A percentile compares a stretch with the other conserved stretches of the same genome.
Conservation (phyloP, 1,140 invertebrate species). For the Danaus melanippus region DNA sequence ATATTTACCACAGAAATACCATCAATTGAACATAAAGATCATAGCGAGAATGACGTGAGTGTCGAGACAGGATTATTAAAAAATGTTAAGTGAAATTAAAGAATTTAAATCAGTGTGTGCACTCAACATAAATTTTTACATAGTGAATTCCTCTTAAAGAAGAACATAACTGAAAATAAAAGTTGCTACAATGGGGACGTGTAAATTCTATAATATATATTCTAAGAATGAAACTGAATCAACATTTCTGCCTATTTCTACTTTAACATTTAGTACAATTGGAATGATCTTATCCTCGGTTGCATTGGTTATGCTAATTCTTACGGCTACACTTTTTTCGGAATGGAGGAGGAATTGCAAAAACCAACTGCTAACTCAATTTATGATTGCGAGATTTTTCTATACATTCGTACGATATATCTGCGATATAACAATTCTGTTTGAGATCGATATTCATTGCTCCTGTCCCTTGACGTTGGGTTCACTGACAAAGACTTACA, state of each 20-base stretch:
- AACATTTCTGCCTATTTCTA: constrained; percentile 12
- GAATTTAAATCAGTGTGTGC: no score
- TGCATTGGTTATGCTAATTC: constrained; percentile 33
- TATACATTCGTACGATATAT: constrained; percentile 36
- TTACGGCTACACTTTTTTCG: constrained; percentile 41
- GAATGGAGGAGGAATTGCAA: constrained; percentile 55
- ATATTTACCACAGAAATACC: constrained; percentile 15
- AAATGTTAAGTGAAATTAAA: no score
- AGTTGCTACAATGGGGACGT: no score
- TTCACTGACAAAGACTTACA: constrained; percentile 30
- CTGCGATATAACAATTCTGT: constrained; percentile 26
- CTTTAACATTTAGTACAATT: constrained; percentile 30
- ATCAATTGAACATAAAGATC: constrained; percentile 8
- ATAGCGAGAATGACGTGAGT: neutral
- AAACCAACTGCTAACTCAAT: constrained; percentile 54
- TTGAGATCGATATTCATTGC: constrained; percentile 9
- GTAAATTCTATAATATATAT: no score
- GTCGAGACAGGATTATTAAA: neutral
- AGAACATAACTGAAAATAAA: no score
- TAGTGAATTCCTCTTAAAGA: no score
- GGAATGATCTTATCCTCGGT: constrained; percentile 35
- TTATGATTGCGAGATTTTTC: constrained; percentile 50
- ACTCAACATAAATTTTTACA: no score
- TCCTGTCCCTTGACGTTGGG: constrained; percentile 19
- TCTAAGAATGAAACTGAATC: neutral